Evolutionary conservation across 1,140 invertebrate genomes (phyloP), one percentile per base, ranked within the genome.

Genomic region (Kradibia gibbosae): DNA sequence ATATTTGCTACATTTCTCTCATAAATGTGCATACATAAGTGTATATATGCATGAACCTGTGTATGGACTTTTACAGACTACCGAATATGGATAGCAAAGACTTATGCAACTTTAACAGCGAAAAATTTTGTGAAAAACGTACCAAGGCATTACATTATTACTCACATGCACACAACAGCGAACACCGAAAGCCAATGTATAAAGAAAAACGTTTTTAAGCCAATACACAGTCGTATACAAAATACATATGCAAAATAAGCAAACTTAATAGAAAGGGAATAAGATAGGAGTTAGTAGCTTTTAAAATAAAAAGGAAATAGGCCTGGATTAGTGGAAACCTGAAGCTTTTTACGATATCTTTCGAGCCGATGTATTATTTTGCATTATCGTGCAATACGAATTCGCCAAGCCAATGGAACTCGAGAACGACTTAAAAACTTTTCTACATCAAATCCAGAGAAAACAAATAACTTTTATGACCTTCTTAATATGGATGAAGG

Each of bases 91-190:
- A 48, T 39, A 28, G 20, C 1, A 36, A 80, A 74, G 65, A 74
- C 13, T 20, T 73, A 20, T 17, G 45, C 60, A 25, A 73, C 53
- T 67, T 67, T 67, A 50, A 75, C 55, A 4, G 48, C 10, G 36
- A 80, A 72, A 80, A 34, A n/a, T 73, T 48, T 4, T 10, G 15
- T 57, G 48, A 80, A 74, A 80, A 55, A 65, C 25, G 20, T 62
- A 28, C 31, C 55, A 62, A 65, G 50, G 17, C 34, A 71, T 70
- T 72, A 77, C 80, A 81, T 71, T 48, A 67, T 74, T 55, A 74
- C 13, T 78, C 39, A 78, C 86, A 88, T 88, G 86, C 88, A 87
- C 57, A 88, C 86, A 87, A 88, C 84, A 86, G 85, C 83, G 70
- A 89, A 88, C 88, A 88, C 84, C 72, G 76, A 85, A 86, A 85